Evolutionary conservation across 2,888 invertebrate genomes (phyloP), one percentile per base, ranked within the genome.

Genomic region (Plemyria rubiginata): DNA sequence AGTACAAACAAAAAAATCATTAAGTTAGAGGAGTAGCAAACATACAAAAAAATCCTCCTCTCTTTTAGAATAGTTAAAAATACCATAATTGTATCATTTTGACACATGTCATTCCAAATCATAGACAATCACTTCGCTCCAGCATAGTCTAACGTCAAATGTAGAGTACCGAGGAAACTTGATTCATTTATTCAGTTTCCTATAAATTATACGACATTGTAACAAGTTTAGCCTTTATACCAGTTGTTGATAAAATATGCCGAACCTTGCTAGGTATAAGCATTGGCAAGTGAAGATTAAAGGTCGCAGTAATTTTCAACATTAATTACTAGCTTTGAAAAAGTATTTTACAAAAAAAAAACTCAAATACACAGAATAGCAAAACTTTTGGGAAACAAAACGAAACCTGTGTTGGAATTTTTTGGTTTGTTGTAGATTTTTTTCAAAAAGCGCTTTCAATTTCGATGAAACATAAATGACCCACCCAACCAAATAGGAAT

Each of bases 201-300:
- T 59, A 48, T 62, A 56, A 53, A 57, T 58, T 68, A 64, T 66
- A 61, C 62, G 49, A 61, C 29, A 41, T 49, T 64, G 61, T 28
- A 29, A 56, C 38, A 48, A 16, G 49, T 57, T 54, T 22, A 22
- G 22, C 65, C 61, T 65, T 61, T 55, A 62, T 55, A 58, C 29
- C 49, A 57, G 45, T 54, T 55, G 45, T 54, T n/a, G 32, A 8
- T 32, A 32, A 28, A 28, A n/a, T 13, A 22, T 46, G 4, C 9
- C 9, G 11, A 46, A 46, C 46, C 16, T 48, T 48, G n/a, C n/a
- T n/a, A n/a, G n/a, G 9, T 52, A 38, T 7, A 16, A 28, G 28
- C 4, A 49, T 41, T 45, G 36, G 5, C 36, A 45, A 28, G 16
- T 48, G 12, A 48, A 45, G 16, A 16, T 11, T 2, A 43, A 56